Evolutionary conservation across 2,113 vertebrate species (phyloP).

Genomic region (Phylloscopus trochilus): DNA sequence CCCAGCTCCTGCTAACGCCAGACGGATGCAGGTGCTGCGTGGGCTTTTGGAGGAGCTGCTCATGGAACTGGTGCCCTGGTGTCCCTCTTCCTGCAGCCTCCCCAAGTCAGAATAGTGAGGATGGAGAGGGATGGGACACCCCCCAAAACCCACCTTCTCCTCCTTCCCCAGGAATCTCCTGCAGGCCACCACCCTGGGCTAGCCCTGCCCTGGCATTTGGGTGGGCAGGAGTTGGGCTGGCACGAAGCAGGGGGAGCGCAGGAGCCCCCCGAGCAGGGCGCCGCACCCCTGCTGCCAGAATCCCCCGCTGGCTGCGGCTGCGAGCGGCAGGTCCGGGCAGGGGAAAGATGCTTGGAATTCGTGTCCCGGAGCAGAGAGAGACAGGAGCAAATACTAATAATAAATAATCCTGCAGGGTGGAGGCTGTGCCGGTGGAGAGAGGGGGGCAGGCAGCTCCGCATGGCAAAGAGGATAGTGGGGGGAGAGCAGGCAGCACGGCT

Average conservation of each 20-base stretch:
- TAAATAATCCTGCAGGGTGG: constrained; percentile 62
- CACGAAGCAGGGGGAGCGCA: rapidly evolving
- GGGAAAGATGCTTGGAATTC: constrained; percentile 87
- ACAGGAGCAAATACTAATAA: constrained; percentile 74
- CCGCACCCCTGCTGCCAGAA: constrained; percentile 46
- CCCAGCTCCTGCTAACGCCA: neutral
- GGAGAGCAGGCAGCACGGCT: neutral
- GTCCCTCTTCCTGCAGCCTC: neutral
- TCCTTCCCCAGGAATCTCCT: neutral
- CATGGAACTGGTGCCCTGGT: neutral
- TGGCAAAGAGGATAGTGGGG: neutral
- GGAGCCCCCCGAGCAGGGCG: neutral
- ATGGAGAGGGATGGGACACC: neutral
- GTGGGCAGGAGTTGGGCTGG: neutral
- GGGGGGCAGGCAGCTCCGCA: neutral
- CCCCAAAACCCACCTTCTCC: neutral
- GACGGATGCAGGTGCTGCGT: neutral
- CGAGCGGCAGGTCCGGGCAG: constrained; percentile 79
- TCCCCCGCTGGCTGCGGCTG: constrained; percentile 74
- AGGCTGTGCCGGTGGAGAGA: neutral
- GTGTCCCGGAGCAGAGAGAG: constrained; percentile 77
- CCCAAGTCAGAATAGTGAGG: neutral
- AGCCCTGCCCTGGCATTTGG: neutral
- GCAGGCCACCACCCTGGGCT: neutral
- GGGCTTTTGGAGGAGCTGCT: neutral